phyloP scores from a whole-genome alignment of 2,888 invertebrate species.

The Orchesellides sinensis region DNA sequence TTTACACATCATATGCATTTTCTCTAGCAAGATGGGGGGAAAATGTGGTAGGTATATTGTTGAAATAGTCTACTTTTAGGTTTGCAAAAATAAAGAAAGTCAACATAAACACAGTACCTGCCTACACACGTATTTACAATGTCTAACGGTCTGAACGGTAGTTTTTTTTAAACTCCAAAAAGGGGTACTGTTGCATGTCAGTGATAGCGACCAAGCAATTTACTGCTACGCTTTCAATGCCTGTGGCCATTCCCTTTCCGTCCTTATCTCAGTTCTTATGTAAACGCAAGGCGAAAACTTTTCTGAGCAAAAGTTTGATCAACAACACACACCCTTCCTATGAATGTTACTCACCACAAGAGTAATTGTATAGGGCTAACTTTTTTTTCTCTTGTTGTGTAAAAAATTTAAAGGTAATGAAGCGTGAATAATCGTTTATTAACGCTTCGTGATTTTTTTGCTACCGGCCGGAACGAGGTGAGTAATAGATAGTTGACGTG shows the following conservation, averaged over 20 bases:
- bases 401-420: conserved; percentile 72
- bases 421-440: conserved; percentile 74
- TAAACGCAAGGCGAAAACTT: conserved; percentile 48
- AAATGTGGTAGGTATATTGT: too few relatives aligned
- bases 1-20: too few relatives aligned
- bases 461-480: conserved; percentile 70
- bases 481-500: conserved; percentile 39
- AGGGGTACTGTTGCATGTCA: too few relatives aligned
- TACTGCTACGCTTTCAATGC: conserved; percentile 59
- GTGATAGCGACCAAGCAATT: conserved; percentile 49
- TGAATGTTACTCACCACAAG: conserved; percentile 18
- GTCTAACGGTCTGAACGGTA: too few relatives aligned
- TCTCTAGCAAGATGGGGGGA: too few relatives aligned
- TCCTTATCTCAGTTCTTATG: conserved; percentile 61
- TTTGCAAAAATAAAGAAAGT: neutral
- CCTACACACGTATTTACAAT: too few relatives aligned
- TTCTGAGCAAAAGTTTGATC: conserved; percentile 35
- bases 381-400: conserved; percentile 49
- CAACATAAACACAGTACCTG: conserved; percentile 4
- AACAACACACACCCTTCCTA: conserved; percentile 24
- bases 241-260: conserved; percentile 61
- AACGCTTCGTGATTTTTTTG: conserved; percentile 68
- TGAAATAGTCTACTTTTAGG: too few relatives aligned
- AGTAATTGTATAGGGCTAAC: conserved; percentile 33
- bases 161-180: too few relatives aligned